Evolutionary conservation across 35 echinoderm and acorn worm species (phyloP).

Genomic region (Chiridota heheva): DNA sequence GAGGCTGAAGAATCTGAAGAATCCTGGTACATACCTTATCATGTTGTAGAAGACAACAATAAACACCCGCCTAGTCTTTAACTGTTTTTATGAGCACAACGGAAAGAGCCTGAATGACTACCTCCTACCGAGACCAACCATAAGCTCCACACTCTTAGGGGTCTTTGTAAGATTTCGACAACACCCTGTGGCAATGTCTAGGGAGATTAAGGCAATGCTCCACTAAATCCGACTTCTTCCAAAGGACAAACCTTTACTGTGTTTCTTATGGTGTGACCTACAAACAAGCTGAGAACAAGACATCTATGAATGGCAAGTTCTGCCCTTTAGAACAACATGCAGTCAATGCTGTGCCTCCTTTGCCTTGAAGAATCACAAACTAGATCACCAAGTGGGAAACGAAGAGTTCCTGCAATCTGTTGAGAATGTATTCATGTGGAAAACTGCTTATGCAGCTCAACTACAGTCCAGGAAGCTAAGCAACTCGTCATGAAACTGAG

Average conservation of each 20-base stretch:
- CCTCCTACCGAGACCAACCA: not conserved
- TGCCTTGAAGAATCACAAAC: not conserved
- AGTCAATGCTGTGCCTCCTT: slow-evolving; percentile 13
- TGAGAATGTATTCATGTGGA: slow-evolving; percentile 12
- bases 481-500: not conserved
- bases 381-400: not conserved
- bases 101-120: not conserved
- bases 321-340: slow-evolving; percentile 12
- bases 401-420: not conserved
- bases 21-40: slow-evolving; percentile 17
- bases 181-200: not conserved
- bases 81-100: slow-evolving; percentile 11
- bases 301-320: not conserved
- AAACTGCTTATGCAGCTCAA: slow-evolving; percentile 16
- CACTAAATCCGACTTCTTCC: slow-evolving; percentile 1
- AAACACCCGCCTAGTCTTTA: slow-evolving; percentile 14
- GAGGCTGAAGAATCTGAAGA: not conserved
- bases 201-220: slow-evolving; percentile 5
- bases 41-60: slow-evolving; percentile 17
- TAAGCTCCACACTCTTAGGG: not conserved
- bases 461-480: not conserved
- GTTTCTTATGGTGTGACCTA: slow-evolving; percentile 3
- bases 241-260: not conserved
- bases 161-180: not conserved
- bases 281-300: not conserved